Conservation (phyloP, 30 jellyfish, hydroid and myxozoan species). For the Hydractinia echinata region DNA sequence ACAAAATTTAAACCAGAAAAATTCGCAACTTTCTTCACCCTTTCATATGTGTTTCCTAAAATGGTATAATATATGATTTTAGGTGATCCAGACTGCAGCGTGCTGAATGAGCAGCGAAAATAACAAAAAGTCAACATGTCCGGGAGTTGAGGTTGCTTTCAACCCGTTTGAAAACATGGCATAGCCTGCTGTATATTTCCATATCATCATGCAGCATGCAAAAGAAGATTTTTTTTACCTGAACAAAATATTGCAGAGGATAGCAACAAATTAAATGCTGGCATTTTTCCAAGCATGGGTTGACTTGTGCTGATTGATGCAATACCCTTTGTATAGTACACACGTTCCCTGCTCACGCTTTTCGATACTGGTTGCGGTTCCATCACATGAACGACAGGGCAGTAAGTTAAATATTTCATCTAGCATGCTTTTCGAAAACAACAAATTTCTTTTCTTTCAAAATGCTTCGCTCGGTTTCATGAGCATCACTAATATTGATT, state of each 20-base stretch:
- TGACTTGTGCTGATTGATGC: background rate
- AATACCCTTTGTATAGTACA: background rate
- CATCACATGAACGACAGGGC: background rate
- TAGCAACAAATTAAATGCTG: conserved; percentile 4
- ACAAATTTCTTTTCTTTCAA: background rate
- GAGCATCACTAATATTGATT: background rate
- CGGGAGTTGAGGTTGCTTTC: too few relatives aligned
- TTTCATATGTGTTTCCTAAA: background rate
- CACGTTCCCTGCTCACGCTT: conserved; percentile 9
- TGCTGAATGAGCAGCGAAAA: too few relatives aligned
- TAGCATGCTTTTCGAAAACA: conserved; percentile 8
- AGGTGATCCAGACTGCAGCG: too few relatives aligned
- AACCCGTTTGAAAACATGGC: too few relatives aligned
- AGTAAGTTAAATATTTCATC: background rate
- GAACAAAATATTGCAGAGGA: conserved; percentile 9
- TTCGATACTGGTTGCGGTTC: conserved; percentile 2
- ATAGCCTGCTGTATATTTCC: too few relatives aligned
- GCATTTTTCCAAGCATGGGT: conserved; percentile 18
- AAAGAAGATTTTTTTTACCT: too few relatives aligned
- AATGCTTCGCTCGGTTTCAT: background rate
- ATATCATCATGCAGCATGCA: too few relatives aligned
- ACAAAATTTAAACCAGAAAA: background rate
- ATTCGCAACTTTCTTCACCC: background rate
- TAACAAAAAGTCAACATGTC: too few relatives aligned
- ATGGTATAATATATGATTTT: too few relatives aligned